Evolutionary conservation across 2,797 vertebrate species (phyloP).

Genomic region (Scyliorhinus canicula): DNA sequence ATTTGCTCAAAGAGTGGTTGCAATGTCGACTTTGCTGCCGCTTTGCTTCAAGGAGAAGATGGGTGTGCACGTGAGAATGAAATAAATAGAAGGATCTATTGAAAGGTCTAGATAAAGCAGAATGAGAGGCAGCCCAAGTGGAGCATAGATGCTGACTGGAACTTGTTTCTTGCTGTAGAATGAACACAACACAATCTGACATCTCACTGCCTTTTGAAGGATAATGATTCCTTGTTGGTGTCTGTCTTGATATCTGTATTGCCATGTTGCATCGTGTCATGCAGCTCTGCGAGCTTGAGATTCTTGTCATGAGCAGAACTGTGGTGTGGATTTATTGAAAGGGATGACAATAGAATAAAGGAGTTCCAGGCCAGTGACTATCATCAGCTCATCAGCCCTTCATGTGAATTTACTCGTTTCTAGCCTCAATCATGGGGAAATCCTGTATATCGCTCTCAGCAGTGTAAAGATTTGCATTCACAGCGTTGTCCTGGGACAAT

Average conservation of each 20-base stretch:
- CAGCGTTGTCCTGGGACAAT: not conserved
- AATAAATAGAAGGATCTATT: not conserved
- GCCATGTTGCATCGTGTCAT: not conserved
- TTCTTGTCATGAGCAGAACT: not conserved
- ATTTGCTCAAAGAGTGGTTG: not conserved
- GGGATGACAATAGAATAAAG: not conserved
- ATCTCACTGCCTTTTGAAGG: not conserved
- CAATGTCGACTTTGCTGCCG: too few relatives aligned
- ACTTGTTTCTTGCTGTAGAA: not conserved
- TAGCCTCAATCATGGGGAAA: not conserved
- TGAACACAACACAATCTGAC: not conserved
- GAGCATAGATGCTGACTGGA: not conserved
- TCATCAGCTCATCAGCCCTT: not conserved
- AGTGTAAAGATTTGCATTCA: not conserved
- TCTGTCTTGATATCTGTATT: not conserved
- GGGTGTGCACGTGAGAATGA: not conserved
- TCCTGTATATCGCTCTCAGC: not conserved
- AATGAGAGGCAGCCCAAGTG: not conserved
- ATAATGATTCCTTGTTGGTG: not conserved
- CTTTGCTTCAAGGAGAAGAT: not conserved
- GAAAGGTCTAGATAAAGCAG: not conserved
- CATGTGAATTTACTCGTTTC: not conserved
- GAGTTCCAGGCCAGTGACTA: not conserved
- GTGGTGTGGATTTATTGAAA: not conserved
- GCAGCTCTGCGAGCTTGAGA: not conserved